Conservation (phyloP, 2,797 vertebrate genomes). For the Ammospiza maritima region DNA sequence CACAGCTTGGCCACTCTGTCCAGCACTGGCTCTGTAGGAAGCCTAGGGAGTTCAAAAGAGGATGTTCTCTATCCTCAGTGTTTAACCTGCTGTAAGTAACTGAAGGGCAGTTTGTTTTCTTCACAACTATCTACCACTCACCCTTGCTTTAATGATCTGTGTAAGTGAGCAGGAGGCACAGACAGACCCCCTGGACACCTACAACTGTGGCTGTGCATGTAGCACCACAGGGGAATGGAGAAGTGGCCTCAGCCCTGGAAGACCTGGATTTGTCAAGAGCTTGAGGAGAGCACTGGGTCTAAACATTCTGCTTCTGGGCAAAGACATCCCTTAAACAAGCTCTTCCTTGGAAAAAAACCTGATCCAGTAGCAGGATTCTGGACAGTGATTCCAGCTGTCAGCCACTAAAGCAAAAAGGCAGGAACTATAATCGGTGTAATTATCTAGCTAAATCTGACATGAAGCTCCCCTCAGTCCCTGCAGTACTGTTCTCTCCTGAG, state of each 20-base stretch:
- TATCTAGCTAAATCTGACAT: background rate
- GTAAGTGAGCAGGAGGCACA: background rate
- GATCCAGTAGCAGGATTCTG: background rate
- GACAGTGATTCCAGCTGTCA: background rate
- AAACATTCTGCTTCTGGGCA: background rate
- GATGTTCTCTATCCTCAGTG: background rate
- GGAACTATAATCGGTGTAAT: conserved; percentile 45
- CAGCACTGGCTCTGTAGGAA: background rate
- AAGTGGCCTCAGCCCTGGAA: conserved; percentile 44
- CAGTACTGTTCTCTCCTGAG: conserved; percentile 42
- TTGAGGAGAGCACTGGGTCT: background rate
- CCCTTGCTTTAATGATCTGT: background rate
- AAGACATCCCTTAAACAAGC: background rate
- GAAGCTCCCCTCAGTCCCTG: conserved; percentile 50
- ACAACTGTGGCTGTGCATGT: background rate
- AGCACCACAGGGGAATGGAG: conserved; percentile 18
- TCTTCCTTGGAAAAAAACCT: background rate
- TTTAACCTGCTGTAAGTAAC: background rate
- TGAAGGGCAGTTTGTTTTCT: background rate
- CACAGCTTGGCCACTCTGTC: background rate
- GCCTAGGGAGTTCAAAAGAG: background rate
- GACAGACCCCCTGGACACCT: background rate
- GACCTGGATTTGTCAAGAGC: conserved; percentile 47
- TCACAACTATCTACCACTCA: background rate
- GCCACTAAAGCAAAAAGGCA: conserved; percentile 22